Evolutionary conservation across 1,140 invertebrate genomes (phyloP).

Genomic region (Chlorops oryzae): DNA sequence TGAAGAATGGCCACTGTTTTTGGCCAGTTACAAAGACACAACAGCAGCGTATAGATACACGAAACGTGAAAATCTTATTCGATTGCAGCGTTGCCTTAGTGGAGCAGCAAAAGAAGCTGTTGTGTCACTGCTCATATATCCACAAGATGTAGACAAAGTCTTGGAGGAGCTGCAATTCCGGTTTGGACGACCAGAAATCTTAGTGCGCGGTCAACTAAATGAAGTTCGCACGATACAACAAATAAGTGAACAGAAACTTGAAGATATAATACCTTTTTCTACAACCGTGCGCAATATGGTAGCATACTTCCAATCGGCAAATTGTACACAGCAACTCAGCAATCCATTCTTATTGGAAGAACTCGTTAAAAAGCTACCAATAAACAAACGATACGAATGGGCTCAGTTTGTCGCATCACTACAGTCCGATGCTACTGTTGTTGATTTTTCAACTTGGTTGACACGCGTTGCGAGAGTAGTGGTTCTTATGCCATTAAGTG

Average conservation of each 20-base stretch:
- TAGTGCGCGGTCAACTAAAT: not conserved
- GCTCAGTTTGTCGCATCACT: not conserved
- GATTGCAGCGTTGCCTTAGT: slow-evolving; percentile 4
- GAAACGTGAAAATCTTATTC: slow-evolving; percentile 6
- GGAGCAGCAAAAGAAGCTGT: slow-evolving; percentile 6
- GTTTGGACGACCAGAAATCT: not conserved
- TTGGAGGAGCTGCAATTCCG: not conserved
- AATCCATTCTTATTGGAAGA: not conserved
- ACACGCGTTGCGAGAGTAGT: not conserved
- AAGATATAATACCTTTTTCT: not conserved
- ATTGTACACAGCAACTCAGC: too few relatives aligned
- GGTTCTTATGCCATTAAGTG: not conserved
- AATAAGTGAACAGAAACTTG: not conserved
- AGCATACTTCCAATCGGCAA: too few relatives aligned
- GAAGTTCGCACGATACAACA: not conserved
- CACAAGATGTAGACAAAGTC: not conserved
- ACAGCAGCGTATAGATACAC: slow-evolving; percentile 2
- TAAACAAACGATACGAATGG: slow-evolving; percentile 2
- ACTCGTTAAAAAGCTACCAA: not conserved
- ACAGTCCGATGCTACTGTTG: not conserved
- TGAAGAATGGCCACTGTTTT: slow-evolving; percentile 6
- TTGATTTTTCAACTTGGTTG: not conserved
- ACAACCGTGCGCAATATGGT: not conserved
- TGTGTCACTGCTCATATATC: slow-evolving; percentile 4
- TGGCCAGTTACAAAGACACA: slow-evolving; percentile 7